Base-by-base conservation (phyloP, 1,140 invertebrate species). In the Achatina immaculata region DNA sequence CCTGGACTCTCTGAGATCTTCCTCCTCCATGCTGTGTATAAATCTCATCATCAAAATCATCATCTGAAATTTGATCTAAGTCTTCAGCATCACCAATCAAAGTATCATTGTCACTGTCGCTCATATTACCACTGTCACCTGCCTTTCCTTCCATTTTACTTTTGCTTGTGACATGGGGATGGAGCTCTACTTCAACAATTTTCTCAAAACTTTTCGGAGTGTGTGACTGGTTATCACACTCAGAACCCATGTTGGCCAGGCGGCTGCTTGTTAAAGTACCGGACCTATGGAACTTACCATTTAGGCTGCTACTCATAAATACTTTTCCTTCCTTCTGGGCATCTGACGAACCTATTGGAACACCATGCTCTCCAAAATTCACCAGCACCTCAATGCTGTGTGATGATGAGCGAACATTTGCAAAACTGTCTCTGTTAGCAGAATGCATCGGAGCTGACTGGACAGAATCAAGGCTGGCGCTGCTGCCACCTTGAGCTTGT, bases 351-450 rank as follows among this genome's bases (percentile, higher is more conserved):
- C 62, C 76, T 65, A 40, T 74, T 68, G 24, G 73, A 51, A 28
- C 6, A n/a, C 72, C 21, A 73, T 55, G 28, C 43, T 76, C 69
- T 42, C 83, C 72, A n/a, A 81, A 69, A 77, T 87, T 85, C 36
- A 90, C 85, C n/a, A 90, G 78, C 7, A 90, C 89, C 79, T 90
- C 89, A 80, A 90, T 90, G 62, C 89, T 90, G 48, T 86, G 87
- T 31, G 88, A 88, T 2, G 86, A 85, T 48, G 85, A 82, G 38
- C 83, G 83, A 0, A 82, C 77, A 48, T 87, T 82, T 36, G 42
- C 4, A 40, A n/a, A 72, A 14, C 38, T 28, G 28, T 80, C 78
- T 71, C 78, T 84, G 21, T 71, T 78, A n/a, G 88, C 86, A 16
- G 84, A 80, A 81, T 84, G 84, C 38, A 85, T 82, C 0, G 88